Conservation (phyloP, 2,888 invertebrate species). For the Netelia inedita region DNA sequence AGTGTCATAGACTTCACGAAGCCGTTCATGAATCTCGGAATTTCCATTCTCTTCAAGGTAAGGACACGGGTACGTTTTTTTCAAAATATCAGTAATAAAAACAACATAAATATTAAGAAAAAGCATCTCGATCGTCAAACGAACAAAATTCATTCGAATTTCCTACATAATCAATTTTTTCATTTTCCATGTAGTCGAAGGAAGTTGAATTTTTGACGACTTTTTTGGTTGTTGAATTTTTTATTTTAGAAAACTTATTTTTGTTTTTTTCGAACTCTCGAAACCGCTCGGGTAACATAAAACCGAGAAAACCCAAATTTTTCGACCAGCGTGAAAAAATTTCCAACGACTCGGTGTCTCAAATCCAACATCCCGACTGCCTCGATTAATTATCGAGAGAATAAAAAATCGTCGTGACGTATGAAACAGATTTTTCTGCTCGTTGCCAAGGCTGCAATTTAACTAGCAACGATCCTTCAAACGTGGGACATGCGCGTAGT, state of each 20-base stretch:
- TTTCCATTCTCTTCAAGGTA: constrained; percentile 94
- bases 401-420: not conserved
- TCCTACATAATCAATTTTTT: not conserved
- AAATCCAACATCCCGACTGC: not conserved
- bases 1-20: constrained; percentile 97
- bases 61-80: constrained; percentile 65
- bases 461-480: constrained; percentile 4
- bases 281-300: no score
- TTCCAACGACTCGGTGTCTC: no score
- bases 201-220: constrained; percentile 19
- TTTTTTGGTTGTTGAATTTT: not conserved
- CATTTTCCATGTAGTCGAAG: not conserved
- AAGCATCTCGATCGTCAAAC: not conserved
- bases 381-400: not conserved
- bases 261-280: not conserved
- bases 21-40: constrained; percentile 96
- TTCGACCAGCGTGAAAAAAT: not conserved
- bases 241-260: not conserved
- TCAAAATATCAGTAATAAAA: not conserved
- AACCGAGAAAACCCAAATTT: not conserved
- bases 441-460: not conserved
- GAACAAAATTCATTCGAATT: constrained; percentile 2
- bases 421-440: not conserved
- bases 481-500: not conserved
- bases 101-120: constrained; percentile 14